Evolutionary conservation across 2,113 vertebrate species (phyloP), one percentile per base, ranked within the genome.

Genomic region (Rhinoptilus africanus): DNA sequence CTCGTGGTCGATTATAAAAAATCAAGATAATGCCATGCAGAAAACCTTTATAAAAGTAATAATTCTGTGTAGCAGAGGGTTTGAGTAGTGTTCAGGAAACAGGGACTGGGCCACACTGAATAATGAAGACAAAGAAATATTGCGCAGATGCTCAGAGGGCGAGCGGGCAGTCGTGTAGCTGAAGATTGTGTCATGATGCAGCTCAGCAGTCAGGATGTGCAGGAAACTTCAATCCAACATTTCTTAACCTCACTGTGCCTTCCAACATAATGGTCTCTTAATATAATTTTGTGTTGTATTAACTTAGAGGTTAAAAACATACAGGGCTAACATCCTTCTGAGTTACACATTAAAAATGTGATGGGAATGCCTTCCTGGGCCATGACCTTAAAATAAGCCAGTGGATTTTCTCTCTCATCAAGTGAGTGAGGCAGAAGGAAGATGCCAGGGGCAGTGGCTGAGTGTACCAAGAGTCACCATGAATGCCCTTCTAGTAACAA

Each of bases 211-310:
- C 90, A 91, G 83, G 92, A 50, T 28, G 62, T 74, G 75, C 67
- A 79, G 79, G 68, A 93, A 93, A 23, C 88, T 84, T 66, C 81
- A 53, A 10, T 94, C 68, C 83, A 92, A 35, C 89, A 71, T 91
- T 74, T 77, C 79, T 80, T 78, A 93, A 84, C 45, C 72, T 84
- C 47, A 5, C 91, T 3, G 20, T 80, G 76, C 76, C 73, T 96
- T 74, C 89, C 66, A 92, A 37, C 37, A 3, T 76, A 72, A 95
- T 69, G 45, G 57, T 19, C 37, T 91, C 84, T 60, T 85, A 95
- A 95, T 81, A 16, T 41, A 89, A 68, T 94, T 96, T n/a, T 35
- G 20, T 81, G 48, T 57, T 89, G 45, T 92, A 74, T 83, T 93
- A 85, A 60, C 62, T 53, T 64, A 48, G 69, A 85, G 80, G 88